Conservation (phyloP, 1,140 invertebrate species). For the Maniola jurtina region DNA sequence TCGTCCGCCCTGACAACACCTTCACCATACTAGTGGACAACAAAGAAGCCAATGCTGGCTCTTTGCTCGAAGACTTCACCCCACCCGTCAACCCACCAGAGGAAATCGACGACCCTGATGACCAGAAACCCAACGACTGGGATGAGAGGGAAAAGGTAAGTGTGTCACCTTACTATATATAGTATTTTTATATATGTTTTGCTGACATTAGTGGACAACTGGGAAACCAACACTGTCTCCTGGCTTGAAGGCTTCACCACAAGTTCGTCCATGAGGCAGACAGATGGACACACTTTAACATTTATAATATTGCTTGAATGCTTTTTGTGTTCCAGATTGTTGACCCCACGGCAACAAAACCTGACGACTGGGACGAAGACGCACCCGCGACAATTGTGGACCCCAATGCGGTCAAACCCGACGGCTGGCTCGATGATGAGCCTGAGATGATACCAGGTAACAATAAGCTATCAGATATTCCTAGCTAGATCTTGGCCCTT, state of each 20-base stretch:
- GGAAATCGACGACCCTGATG: conserved; percentile 96
- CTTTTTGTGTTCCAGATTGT: conserved; percentile 81
- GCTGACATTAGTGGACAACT: too few relatives aligned
- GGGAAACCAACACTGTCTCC: neutral
- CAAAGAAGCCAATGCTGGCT: conserved; percentile 91
- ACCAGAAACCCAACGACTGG: conserved; percentile 95
- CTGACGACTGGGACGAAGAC: conserved; percentile 97
- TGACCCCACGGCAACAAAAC: conserved; percentile 92
- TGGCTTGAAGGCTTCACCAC: too few relatives aligned
- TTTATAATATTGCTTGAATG: too few relatives aligned
- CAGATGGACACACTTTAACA: too few relatives aligned
- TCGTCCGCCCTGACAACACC: conserved; percentile 93
- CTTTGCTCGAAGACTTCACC: conserved; percentile 92
- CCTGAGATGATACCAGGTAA: conserved; percentile 87
- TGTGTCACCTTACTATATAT: neutral
- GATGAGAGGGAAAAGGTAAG: conserved; percentile 94
- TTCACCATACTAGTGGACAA: conserved; percentile 86
- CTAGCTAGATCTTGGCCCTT: too few relatives aligned
- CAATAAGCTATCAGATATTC: neutral
- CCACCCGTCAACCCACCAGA: conserved; percentile 97
- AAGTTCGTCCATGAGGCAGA: too few relatives aligned
- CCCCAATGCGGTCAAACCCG: conserved; percentile 91
- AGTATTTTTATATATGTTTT: too few relatives aligned
- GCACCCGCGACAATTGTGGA: conserved; percentile 95
- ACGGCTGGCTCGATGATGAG: conserved; percentile 97